Base-by-base conservation (phyloP, 2,113 vertebrate genomes). In the Hippoglossus stenolepis region DNA sequence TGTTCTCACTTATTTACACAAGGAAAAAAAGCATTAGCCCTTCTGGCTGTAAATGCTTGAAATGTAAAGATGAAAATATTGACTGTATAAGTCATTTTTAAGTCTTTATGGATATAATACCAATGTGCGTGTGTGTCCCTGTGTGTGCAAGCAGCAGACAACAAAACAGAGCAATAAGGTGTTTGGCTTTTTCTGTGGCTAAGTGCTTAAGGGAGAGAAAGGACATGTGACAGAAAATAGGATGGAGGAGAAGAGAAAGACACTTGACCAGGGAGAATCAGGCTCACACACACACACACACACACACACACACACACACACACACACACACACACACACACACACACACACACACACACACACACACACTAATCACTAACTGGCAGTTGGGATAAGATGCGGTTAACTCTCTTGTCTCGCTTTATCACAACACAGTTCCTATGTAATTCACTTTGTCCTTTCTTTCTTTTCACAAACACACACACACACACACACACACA, bases 1-100 rank as follows among this genome's bases (percentile, higher is more conserved):
- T 69, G 7, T 84, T 35, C 61, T 86, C 58, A 77, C 17, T 77
- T 90, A 91, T 93, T 84, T 92, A 93, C 90, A 93, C 58, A 54
- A 71, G 49, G 67, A 70, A 73, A 69, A 31, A 64, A 86, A 86
- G 65, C 85, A 75, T 75, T 31, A 75, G 69, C 45, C 84, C 84
- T 59, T 80, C 35, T 64, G 77, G 89, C 70, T 77, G 57, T 51
- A 74, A 85, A 87, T 78, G 66, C 58, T 83, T 70, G 31, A 81
- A 61, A 85, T 71, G 53, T 73, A 54, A 79, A 56, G 70, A 78
- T 73, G 54, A 40, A 80, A 66, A 85, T 59, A 74, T 65, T 49
- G 43, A 40, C 67, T 49, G n/a, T 62, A 47, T 64, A 64, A 58
- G 76, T 69, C 26, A 11, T 26, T 68, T 75, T 38, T 49, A 43